These are phyloP conservation scores for Calosoma granatense DNA, from an alignment of 1,140 invertebrate species.

Conservation along the genomic window DNA sequence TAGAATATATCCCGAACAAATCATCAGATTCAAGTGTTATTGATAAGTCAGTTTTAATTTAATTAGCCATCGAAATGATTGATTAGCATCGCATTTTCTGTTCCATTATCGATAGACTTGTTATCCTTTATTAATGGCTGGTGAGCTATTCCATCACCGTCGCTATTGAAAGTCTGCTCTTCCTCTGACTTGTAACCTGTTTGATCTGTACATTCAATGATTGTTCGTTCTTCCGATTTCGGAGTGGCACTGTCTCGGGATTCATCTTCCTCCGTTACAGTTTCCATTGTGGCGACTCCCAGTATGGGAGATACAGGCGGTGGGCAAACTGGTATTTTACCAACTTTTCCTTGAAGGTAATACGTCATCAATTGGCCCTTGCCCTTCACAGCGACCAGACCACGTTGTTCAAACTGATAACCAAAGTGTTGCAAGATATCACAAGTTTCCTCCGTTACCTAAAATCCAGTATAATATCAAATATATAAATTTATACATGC, in stretches of 20 bases:
- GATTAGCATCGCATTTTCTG: conserved; percentile 15
- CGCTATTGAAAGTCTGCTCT: conserved; percentile 15
- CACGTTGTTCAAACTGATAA: conserved; percentile 84
- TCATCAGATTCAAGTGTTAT: background rate
- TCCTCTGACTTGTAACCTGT: conserved; percentile 14
- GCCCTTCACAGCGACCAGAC: conserved; percentile 86
- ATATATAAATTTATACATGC: no score
- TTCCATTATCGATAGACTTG: conserved; percentile 8
- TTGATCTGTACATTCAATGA: conserved; percentile 28
- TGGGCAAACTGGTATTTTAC: conserved; percentile 41
- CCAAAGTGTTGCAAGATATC: conserved; percentile 77
- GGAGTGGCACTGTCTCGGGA: conserved; percentile 27
- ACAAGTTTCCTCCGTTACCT: conserved; percentile 90
- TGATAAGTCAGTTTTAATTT: no score
- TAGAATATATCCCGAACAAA: background rate
- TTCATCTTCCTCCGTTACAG: conserved; percentile 30
- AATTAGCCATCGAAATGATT: background rate
- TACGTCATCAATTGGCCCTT: conserved; percentile 94
- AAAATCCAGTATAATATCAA: no score
- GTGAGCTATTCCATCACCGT: conserved; percentile 12
- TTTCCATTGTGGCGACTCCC: conserved; percentile 24
- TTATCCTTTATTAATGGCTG: conserved; percentile 14
- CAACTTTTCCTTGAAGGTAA: conserved; percentile 70
- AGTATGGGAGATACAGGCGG: conserved; percentile 27
- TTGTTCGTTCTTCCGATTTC: conserved; percentile 32